Evolutionary conservation across 2,113 vertebrate species (phyloP).

Genomic region (human): DNA sequence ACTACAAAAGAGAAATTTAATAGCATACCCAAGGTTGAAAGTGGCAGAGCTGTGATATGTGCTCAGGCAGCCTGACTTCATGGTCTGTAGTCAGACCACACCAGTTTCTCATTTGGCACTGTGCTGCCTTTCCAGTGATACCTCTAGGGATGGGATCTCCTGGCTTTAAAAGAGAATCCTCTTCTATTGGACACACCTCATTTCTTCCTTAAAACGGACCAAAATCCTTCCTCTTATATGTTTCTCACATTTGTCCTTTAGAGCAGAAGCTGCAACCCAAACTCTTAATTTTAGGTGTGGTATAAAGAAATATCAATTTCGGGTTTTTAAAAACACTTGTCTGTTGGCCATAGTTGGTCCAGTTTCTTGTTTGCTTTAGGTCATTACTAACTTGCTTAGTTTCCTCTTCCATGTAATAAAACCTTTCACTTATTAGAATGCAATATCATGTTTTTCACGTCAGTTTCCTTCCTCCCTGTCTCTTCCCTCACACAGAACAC

Average conservation of each 20-base stretch:
- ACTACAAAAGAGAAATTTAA: not conserved
- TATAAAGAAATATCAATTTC: not conserved
- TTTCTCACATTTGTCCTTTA: not conserved
- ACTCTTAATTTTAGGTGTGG: not conserved
- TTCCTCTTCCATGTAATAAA: not conserved
- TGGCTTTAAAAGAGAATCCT: not conserved
- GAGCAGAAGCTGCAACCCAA: not conserved
- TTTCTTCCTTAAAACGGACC: not conserved
- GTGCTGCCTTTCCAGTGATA: not conserved
- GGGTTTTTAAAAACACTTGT: not conserved
- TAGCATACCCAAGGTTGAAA: not conserved
- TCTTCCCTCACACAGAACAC: not conserved
- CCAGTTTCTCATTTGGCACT: not conserved
- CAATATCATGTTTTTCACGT: not conserved
- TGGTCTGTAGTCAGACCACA: not conserved
- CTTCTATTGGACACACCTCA: not conserved
- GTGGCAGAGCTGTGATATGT: not conserved
- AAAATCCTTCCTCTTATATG: not conserved
- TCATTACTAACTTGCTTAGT: not conserved
- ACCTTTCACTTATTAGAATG: not conserved
- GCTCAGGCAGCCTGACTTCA: not conserved
- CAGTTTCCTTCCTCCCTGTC: not conserved
- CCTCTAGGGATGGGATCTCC: not conserved
- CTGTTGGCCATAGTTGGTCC: not conserved
- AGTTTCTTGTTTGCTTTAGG: constrained; percentile 23